These are phyloP conservation scores for Variabilichromis moorii DNA, from an alignment of 2,113 vertebrate species.

Conservation along the genomic window DNA sequence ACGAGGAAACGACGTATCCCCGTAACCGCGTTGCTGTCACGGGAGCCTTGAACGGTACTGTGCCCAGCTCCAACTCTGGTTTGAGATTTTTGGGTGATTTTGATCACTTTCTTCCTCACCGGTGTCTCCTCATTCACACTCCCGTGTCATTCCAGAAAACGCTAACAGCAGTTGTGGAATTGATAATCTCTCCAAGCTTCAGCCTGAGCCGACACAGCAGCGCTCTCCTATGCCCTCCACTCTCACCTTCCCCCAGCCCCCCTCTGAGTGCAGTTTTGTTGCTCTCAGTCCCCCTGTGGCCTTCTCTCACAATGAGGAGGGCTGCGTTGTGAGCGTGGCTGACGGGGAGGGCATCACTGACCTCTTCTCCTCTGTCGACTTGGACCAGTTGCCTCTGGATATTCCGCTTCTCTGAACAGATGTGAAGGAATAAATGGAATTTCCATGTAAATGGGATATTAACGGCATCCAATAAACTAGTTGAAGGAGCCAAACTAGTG, in stretches of 20 bases:
- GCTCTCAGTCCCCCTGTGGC: slow-evolving; percentile 78
- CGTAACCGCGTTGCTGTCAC: not conserved
- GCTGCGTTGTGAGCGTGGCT: slow-evolving; percentile 79
- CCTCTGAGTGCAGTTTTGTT: slow-evolving; percentile 79
- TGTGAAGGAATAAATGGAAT: not conserved
- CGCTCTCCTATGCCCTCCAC: slow-evolving; percentile 69
- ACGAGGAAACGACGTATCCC: not conserved
- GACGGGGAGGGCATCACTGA: slow-evolving; percentile 85
- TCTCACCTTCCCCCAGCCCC: slow-evolving; percentile 66
- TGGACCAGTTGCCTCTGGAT: slow-evolving; percentile 78
- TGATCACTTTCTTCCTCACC: not conserved
- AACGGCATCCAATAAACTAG: not conserved
- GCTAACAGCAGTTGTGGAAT: not conserved
- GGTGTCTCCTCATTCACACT: not conserved
- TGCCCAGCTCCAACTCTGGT: not conserved
- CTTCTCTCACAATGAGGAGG: slow-evolving; percentile 77
- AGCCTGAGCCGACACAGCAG: slow-evolving; percentile 52
- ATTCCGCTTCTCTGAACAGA: slow-evolving; percentile 73
- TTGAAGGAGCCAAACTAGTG: not conserved
- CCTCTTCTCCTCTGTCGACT: slow-evolving; percentile 81
- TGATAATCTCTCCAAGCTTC: not conserved
- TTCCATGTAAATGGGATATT: not conserved
- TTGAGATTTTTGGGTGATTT: not conserved
- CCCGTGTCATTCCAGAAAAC: slow-evolving; percentile 23
- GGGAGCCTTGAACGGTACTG: not conserved